Percentiles rank a stretch among this genome's conserved stretches.
Conservation (phyloP, 2,888 invertebrate species). For the Parnassius mnemosyne region DNA sequence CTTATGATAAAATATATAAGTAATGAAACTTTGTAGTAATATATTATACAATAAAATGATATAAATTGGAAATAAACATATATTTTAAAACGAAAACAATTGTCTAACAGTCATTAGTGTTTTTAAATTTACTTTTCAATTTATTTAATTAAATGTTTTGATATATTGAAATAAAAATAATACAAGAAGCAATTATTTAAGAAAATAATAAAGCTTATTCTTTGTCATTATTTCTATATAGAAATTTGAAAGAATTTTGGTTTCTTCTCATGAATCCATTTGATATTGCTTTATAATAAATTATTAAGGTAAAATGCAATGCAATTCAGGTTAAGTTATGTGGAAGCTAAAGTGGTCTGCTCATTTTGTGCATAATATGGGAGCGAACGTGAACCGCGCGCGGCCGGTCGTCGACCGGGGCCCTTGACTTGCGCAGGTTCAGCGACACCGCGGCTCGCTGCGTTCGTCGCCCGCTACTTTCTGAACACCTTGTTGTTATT, state of each 20-base stretch:
- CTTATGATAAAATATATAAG: neutral
- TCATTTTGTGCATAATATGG: constrained; percentile 54
- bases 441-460: constrained; percentile 59
- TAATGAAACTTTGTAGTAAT: neutral
- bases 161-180: no score
- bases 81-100: no score
- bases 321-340: constrained; percentile 36
- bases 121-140: no score
- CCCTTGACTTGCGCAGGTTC: constrained; percentile 77
- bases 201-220: neutral
- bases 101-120: no score
- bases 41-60: neutral
- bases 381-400: constrained; percentile 60
- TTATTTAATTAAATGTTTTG: no score
- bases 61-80: no score
- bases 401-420: constrained; percentile 77
- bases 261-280: constrained; percentile 1
- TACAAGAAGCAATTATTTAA: no score
- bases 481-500: neutral
- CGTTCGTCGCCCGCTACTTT: constrained; percentile 31
- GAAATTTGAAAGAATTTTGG: constrained; percentile 4
- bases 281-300: constrained; percentile 20
- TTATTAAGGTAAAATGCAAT: constrained; percentile 28
- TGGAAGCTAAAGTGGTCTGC: constrained; percentile 40
- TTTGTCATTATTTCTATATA: neutral